Base-by-base conservation (phyloP, 2,113 vertebrate species). In the Hypocryptadius cinnamomeus region DNA sequence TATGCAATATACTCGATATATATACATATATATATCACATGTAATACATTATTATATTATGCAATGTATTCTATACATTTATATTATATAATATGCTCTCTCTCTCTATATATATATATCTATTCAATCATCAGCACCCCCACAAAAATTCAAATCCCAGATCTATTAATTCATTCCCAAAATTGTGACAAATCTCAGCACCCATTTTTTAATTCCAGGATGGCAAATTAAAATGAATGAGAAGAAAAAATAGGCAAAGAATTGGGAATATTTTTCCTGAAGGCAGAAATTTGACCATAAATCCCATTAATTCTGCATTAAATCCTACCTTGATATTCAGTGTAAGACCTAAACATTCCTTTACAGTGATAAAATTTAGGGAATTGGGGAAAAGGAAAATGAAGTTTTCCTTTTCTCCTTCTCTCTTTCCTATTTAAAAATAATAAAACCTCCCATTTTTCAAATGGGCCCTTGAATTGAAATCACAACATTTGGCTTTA, bases 271-370 rank as follows among this genome's bases (percentile, higher is more conserved):
- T 90, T 79, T 94, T 68, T 9, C 15, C 25, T 83, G 57, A 25
- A 47, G 33, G 40, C 44, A 79, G 50, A 78, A 94, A 85, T 6
- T 24, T 80, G 65, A 87, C 45, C 40, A 37, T 45, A 48, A 93
- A 93, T 96, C 90, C 91, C 33, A 87, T 90, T 85, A 85, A 89
- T 86, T 89, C 30, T 85, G 5, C 23, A 71, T 89, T 80, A 91
- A 71, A n/a, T 72, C 87, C 47, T 39, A 51, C 40, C 37, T 72
- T 81, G 48, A 56, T 15, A 37, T 56, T 84, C 10, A 17, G 25
- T 35, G 64, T 89, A 33, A 48, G 73, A 65, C 28, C 51, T 71
- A 35, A 90, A 68, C 8, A 19, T 66, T 82, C 24, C 64, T 35
- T 31, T 82, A 22, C 13, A 53, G 18, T 5, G 19, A 85, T 50